Percentiles rank a stretch among this genome's conserved stretches.
phyloP scores from a whole-genome alignment of 1,140 invertebrate species.

The Chrysoperla carnea region DNA sequence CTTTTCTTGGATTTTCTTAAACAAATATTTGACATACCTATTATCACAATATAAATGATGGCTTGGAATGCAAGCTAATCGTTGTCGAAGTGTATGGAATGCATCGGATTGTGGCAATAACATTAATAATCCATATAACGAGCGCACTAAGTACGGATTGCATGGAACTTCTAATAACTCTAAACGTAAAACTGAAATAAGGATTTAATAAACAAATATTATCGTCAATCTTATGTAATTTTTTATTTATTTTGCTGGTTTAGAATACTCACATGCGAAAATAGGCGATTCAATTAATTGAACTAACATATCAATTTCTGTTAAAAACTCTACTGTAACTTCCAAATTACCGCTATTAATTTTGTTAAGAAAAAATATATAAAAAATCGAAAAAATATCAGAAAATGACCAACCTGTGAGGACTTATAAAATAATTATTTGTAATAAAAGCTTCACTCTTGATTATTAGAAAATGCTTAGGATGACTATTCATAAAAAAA shows the following conservation, averaged over 20 bases:
- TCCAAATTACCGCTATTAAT: conserved; percentile 72
- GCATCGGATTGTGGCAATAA: conserved; percentile 93
- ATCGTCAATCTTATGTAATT: neutral
- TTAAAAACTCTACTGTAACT: conserved; percentile 89
- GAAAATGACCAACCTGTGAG: neutral
- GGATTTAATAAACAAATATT: neutral
- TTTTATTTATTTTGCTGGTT: neutral
- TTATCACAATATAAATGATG: conserved; percentile 25
- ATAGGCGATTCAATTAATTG: conserved; percentile 97
- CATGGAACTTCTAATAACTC: conserved; percentile 71
- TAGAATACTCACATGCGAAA: conserved; percentile 77
- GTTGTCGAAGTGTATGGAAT: conserved; percentile 70
- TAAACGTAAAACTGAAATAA: conserved; percentile 64
- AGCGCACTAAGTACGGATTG: conserved; percentile 66
- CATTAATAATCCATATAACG: conserved; percentile 94
- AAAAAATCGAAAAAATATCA: conserved; percentile 10
- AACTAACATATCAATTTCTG: conserved; percentile 92
- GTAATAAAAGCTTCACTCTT: too few species aligned
- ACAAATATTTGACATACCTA: conserved; percentile 12
- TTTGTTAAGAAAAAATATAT: conserved; percentile 10
- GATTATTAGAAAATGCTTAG: too few species aligned
- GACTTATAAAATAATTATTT: conserved; percentile 1
- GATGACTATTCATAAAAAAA: too few species aligned
- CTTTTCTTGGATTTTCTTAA: neutral
- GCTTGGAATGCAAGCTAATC: conserved; percentile 78